Conservation (phyloP, 64 coral and sea anemone genomes). For the Montipora sp. region DNA sequence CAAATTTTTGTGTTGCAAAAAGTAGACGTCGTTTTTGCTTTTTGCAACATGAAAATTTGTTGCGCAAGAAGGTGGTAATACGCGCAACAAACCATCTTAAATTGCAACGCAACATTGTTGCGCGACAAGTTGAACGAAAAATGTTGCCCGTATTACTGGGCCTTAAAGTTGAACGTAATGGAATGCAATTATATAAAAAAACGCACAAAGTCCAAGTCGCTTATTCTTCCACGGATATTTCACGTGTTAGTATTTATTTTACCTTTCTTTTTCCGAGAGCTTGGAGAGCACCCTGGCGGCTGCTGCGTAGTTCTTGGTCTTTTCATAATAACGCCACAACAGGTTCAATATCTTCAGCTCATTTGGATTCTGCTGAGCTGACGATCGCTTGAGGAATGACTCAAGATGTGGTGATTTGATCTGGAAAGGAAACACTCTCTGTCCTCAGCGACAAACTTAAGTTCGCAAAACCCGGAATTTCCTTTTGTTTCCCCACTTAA, state of each 20-base stretch:
- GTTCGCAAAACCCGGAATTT: too few relatives aligned
- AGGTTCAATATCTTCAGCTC: slow-evolving; percentile 89
- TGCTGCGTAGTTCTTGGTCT: slow-evolving; percentile 93
- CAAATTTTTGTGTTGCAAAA: too few relatives aligned
- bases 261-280: slow-evolving; percentile 97
- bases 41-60: too few relatives aligned
- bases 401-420: slow-evolving; percentile 85
- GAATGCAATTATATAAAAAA: too few relatives aligned
- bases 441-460: not conserved
- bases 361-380: slow-evolving; percentile 70
- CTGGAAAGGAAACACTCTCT: slow-evolving; percentile 19
- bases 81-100: too few relatives aligned
- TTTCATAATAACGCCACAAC: slow-evolving; percentile 96
- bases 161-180: too few relatives aligned
- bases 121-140: too few relatives aligned
- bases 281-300: slow-evolving; percentile 94
- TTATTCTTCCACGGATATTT: not conserved
- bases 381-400: slow-evolving; percentile 64
- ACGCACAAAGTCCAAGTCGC: not conserved
- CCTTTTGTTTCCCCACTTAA: too few relatives aligned
- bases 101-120: too few relatives aligned
- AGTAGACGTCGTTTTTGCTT: too few relatives aligned
- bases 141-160: too few relatives aligned
- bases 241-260: not conserved
- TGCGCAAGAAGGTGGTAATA: too few relatives aligned